These are phyloP conservation scores for Cataglyphis albicans DNA, from an alignment of 2,888 invertebrate species.

Conservation along the genomic window DNA sequence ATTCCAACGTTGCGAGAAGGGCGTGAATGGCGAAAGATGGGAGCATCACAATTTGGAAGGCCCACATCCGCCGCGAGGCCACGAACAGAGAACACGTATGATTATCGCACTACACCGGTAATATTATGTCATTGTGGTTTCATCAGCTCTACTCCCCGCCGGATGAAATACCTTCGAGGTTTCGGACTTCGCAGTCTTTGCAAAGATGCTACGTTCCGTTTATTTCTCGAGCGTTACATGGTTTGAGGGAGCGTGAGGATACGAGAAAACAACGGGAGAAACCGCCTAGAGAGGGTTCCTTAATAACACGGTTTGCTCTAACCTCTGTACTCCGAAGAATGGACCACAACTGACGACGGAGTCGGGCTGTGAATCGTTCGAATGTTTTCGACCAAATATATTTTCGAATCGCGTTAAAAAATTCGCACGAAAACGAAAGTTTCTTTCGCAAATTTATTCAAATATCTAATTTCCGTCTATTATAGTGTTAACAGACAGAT, in stretches of 20 bases:
- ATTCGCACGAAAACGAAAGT: neutral
- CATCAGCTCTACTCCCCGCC: conserved; percentile 70
- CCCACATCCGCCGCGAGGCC: conserved; percentile 21
- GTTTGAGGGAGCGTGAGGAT: conserved; percentile 42
- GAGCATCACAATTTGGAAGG: conserved; percentile 32
- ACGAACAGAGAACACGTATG: conserved; percentile 66
- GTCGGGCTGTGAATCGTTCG: conserved; percentile 46
- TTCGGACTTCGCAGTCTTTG: conserved; percentile 46
- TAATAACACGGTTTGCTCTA: conserved; percentile 81
- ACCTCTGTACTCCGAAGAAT: conserved; percentile 76
- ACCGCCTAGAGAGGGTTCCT: conserved; percentile 68
- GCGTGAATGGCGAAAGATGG: conserved; percentile 18
- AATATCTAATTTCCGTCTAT: neutral
- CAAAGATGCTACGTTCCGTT: conserved; percentile 52
- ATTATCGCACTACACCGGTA: conserved; percentile 74
- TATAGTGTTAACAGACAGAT: neutral
- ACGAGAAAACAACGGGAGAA: conserved; percentile 43
- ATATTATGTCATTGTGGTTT: conserved; percentile 81
- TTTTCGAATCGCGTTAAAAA: conserved; percentile 6
- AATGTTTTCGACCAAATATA: conserved; percentile 27
- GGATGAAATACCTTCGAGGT: conserved; percentile 48
- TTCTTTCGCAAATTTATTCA: neutral
- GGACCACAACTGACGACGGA: conserved; percentile 22
- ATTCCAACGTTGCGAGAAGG: conserved; percentile 22
- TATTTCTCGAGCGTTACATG: conserved; percentile 54